Evolutionary conservation across 2,797 vertebrate genomes (phyloP), one percentile per base, ranked within the genome.

Genomic region (Arctocebus calabarensis): DNA sequence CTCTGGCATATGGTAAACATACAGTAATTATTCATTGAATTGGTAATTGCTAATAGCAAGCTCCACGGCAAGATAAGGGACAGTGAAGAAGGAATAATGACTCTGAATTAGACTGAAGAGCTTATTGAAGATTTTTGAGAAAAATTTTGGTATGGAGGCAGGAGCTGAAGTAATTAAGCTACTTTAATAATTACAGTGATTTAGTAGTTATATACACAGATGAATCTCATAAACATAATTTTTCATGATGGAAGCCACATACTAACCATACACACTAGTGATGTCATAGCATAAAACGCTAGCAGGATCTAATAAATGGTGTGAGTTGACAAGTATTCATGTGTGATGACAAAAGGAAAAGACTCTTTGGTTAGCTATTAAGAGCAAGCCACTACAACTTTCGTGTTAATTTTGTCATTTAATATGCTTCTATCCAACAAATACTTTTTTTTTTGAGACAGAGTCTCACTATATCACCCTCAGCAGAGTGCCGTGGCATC

Each of bases 371-470:
- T 52, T 92, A 88, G 70, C 32, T 91, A 9, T 83, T 78, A 77
- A 91, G 17, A 85, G 68, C 68, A 93, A 66, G 64, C 43, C 43
- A n/a, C 70, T 78, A 16, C 20, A 68, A 5, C 37, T 92, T 1
- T 90, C 84, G 75, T 85, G 29, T 74, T 74, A 83, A 83, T 59
- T 34, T 20, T 93, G 40, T 20, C 91, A 29, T 70, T 86, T 87
- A 86, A 32, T 96, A 94, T 70, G 27, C 34, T 62, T 91, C 73
- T 20, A 64, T 57, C 77, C 79, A 43, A 93, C 25, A 83, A 48
- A 14, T 74, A 48, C 37, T 75, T 74, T 61, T 52, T 52, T 52
- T 52, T 52, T 52, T 52, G 48, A 52, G 48, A 52, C 48, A 52
- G 3, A 16, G 48, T 52, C 48, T 52, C 48, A 52, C 48, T 52